Evolutionary conservation across 2,888 invertebrate species (phyloP).

Genomic region (Lissonota sp.): DNA sequence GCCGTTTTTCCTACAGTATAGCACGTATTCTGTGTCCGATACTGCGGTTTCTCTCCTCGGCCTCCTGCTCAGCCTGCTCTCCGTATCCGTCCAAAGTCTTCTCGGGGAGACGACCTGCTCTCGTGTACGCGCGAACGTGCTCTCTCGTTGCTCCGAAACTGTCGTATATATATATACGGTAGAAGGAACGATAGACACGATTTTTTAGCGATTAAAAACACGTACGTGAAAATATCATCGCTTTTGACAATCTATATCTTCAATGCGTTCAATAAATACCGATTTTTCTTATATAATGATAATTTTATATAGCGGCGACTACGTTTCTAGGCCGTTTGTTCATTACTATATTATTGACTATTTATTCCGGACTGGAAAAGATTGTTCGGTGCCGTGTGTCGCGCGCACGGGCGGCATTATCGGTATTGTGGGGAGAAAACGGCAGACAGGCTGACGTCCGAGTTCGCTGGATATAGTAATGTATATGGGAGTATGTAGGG

Average conservation of each 20-base stretch:
- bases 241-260: too few relatives aligned
- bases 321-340: too few relatives aligned
- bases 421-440: constrained; percentile 34
- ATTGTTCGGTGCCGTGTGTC: too few relatives aligned
- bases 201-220: not conserved
- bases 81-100: not conserved
- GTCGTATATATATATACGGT: not conserved
- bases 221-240: too few relatives aligned
- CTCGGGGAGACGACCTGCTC: too few relatives aligned
- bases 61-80: too few relatives aligned
- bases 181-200: constrained; percentile 7
- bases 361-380: too few relatives aligned
- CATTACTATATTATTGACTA: too few relatives aligned
- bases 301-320: too few relatives aligned
- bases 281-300: too few relatives aligned
- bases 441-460: constrained; percentile 56
- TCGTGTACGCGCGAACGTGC: constrained; percentile 10
- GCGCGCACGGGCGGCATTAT: not conserved
- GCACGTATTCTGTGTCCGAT: not conserved
- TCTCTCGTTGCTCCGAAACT: constrained; percentile 23
- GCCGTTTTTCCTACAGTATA: constrained; percentile 36
- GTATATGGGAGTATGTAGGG: constrained; percentile 61
- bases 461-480: constrained; percentile 12
- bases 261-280: too few relatives aligned
- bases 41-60: not conserved